Conservation (phyloP, 53 echinoderm and acorn worm species). For the Glandiceps talaboti region DNA sequence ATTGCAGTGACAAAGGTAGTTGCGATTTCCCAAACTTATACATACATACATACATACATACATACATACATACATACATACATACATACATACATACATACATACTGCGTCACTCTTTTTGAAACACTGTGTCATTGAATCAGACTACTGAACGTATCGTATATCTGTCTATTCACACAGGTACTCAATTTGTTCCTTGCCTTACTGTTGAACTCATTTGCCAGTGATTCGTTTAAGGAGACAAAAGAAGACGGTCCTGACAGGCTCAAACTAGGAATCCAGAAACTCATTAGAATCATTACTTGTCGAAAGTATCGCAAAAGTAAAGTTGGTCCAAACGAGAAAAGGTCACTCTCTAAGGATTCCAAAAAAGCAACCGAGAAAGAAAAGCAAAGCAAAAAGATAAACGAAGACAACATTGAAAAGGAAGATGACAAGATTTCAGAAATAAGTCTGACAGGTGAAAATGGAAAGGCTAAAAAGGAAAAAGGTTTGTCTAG, state of each 20-base stretch:
- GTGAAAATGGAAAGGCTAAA: slow-evolving; percentile 1
- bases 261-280: not conserved
- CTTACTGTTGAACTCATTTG: slow-evolving; percentile 79
- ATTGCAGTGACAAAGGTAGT: no score
- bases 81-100: no score
- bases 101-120: no score
- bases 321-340: not conserved
- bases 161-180: no score
- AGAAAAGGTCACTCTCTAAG: not conserved
- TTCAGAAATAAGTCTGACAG: slow-evolving; percentile 25
- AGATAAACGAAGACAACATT: slow-evolving; percentile 4
- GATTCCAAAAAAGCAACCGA: not conserved
- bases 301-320: not conserved
- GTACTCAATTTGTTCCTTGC: slow-evolving; percentile 89
- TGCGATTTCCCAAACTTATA: no score
- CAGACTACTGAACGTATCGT: no score
- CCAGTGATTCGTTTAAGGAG: slow-evolving; percentile 52
- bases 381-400: slow-evolving; percentile 10
- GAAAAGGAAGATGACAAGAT: slow-evolving; percentile 56
- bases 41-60: no score
- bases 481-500: not conserved
- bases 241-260: not conserved
- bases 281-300: not conserved
- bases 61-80: no score
- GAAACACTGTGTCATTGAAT: no score